Percentiles rank a stretch among this genome's conserved stretches.
These are phyloP conservation scores for Cranoglanis bouderius DNA, from an alignment of 2,113 vertebrate genomes.

Conservation along the genomic window DNA sequence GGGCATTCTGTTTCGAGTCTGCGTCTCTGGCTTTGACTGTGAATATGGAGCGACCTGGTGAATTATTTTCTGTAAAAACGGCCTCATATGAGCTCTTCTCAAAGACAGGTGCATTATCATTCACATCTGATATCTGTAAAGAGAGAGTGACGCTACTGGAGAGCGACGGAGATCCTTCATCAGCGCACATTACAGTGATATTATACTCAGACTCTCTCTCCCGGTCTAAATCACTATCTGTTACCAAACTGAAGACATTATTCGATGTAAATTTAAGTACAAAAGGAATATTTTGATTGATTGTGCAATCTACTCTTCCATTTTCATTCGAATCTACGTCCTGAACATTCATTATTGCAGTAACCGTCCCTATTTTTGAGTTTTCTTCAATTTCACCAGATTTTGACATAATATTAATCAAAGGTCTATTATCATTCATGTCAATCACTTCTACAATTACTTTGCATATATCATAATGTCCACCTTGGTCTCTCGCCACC, in stretches of 20 bases:
- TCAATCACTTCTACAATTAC: slow-evolving; percentile 66
- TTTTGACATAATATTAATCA: slow-evolving; percentile 55
- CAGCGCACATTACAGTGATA: slow-evolving; percentile 50
- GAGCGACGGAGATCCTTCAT: slow-evolving; percentile 52
- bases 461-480: slow-evolving; percentile 58
- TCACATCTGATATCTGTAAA: slow-evolving; percentile 51
- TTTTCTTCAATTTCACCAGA: slow-evolving; percentile 42
- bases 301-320: slow-evolving; percentile 37
- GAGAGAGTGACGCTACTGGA: slow-evolving; percentile 38
- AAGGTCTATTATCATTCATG: slow-evolving; percentile 67
- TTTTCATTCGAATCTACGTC: slow-evolving; percentile 60
- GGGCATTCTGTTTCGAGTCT: slow-evolving; percentile 42
- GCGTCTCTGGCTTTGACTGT: slow-evolving; percentile 42
- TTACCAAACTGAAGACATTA: slow-evolving; percentile 55
- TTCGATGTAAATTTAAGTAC: slow-evolving; percentile 30
- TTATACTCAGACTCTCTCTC: slow-evolving; percentile 56
- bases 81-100: slow-evolving; percentile 34
- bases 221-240: slow-evolving; percentile 49
- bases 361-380: slow-evolving; percentile 35
- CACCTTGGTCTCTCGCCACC: neutral
- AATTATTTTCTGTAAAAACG: slow-evolving; percentile 52
- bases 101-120: slow-evolving; percentile 55
- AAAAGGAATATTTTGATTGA: slow-evolving; percentile 8
- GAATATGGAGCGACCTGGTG: slow-evolving; percentile 46
- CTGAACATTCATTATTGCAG: slow-evolving; percentile 55